Evolutionary conservation across 2,113 vertebrate genomes (phyloP), one percentile per base, ranked within the genome.

Genomic region (Datnioides undecimradiatus): DNA sequence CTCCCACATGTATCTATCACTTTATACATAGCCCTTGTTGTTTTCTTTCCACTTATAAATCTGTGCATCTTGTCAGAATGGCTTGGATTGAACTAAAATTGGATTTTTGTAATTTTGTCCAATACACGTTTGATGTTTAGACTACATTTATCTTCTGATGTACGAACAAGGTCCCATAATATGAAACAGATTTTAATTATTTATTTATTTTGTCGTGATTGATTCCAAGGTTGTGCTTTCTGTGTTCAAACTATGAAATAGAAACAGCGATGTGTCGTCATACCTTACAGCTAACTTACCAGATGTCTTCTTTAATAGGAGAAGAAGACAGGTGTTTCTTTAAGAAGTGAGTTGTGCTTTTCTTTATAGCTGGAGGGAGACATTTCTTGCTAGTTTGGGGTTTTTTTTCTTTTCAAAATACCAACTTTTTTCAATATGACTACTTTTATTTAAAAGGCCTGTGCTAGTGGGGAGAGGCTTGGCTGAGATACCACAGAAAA

Each of bases 251-350:
- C 54, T 19, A 16, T 66, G 8, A 43, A 59, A 59, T 1, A 52
- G 59, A 73, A 33, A 27, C 38, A 43, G 6, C 63, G 4, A 17
- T 57, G 21, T 76, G 12, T 52, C 21, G 14, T 82, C 13, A 8
- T 27, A 49, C 27, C 33, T 46, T 23, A 46, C 11, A 38, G 29
- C 12, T 11, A 40, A 45, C 29, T 36, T 21, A 51, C 16, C n/a
- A 75, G 34, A 55, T 34, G 25, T 49, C 48, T 64, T n/a, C n/a
- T 52, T 57, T 64, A 49, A 64, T 17, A 70, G 73, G 46, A 29
- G 11, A 29, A 45, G 66, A 12, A 38, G 38, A 55, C 31, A 58
- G 3, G 51, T 43, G 40, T 51, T 59, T 66, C 27, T 29, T 34
- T 52, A 5, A 36, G 12, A 31, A n/a, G 34, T 41, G 31, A 68